Evolutionary conservation across 1,140 invertebrate species (phyloP), one percentile per base, ranked within the genome.

Genomic region (Trypoxylus dichotomus): DNA sequence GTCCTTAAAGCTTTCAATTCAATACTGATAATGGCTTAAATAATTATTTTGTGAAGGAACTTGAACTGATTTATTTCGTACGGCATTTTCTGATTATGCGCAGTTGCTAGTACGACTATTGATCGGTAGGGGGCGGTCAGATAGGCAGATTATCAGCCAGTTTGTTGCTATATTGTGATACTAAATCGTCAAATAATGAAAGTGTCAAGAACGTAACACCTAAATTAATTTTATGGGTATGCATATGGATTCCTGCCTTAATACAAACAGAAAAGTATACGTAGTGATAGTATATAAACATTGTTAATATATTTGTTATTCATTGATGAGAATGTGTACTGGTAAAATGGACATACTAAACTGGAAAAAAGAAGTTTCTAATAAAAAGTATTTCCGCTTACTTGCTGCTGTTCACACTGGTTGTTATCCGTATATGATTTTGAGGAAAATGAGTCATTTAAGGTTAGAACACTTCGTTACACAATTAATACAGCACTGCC

Each of bases 381-480:
- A 24, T n/a, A 60, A 41, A 76, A 25, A 42, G 54, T 24, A 15
- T 60, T 24, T 29, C 54, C 47, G 72, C 75, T 75, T 77, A 41
- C 21, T 42, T 63, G 5, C 60, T 29, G 71, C n/a, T 47, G 58
- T 80, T 25, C 54, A 81, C 3, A 81, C 77, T 75, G 82, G 82
- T 1, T 75, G 79, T 76, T 83, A 78, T 76, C 82, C 82, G 6
- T 73, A 76, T 63, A 43, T 79, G 43, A 75, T 71, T 43, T 8
- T 82, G 15, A 79, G 71, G 8, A 81, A 78, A 76, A 83, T 83
- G 82, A 79, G 63, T 72, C 43, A 77, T 1, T 41, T 63, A 19
- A 60, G 54, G 8, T 79, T 83, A 32, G 79, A 81, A 79, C 47
- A 63, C 6, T 80, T 82, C 29, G 79, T 83, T 41, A 25, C 79